phyloP scores from a whole-genome alignment of 2,113 vertebrate genomes.

The Microtus ochrogaster region DNA sequence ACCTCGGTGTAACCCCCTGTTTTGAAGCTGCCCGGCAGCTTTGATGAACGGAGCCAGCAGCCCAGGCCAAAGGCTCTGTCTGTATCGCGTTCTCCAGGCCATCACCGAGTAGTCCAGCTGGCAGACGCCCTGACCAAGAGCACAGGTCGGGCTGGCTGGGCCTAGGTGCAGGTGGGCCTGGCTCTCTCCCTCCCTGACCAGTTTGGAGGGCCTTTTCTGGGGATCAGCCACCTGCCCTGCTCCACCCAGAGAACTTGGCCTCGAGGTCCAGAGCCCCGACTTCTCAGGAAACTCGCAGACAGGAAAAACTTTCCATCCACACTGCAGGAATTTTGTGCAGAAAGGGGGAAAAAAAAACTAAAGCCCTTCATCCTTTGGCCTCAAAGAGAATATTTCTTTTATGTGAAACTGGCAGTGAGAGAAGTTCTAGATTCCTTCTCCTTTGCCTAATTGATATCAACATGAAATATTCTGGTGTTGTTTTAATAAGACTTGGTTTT shows the following conservation, averaged over 20 bases:
- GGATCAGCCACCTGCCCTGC: slow-evolving; percentile 68
- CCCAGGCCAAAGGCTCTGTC: slow-evolving; percentile 38
- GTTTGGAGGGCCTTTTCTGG: background rate
- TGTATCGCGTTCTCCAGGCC: slow-evolving; percentile 48
- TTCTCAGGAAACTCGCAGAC: slow-evolving; percentile 83
- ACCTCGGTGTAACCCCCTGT: slow-evolving; percentile 1
- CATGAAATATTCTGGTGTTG: slow-evolving; percentile 85
- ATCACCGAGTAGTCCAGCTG: background rate
- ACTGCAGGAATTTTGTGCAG: slow-evolving; percentile 81
- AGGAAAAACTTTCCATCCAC: slow-evolving; percentile 87
- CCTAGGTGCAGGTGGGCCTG: background rate
- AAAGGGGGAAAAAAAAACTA: slow-evolving; percentile 35
- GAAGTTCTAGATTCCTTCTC: slow-evolving; percentile 82
- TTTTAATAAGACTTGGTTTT: slow-evolving; percentile 88
- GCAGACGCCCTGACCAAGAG: background rate
- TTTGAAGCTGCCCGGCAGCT: slow-evolving; percentile 35
- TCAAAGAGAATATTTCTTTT: slow-evolving; percentile 86
- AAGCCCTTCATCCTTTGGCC: slow-evolving; percentile 84
- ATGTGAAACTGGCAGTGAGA: slow-evolving; percentile 83
- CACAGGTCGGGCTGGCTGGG: background rate
- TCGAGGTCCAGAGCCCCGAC: slow-evolving; percentile 37
- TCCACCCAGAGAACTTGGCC: slow-evolving; percentile 43
- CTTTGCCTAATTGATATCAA: slow-evolving; percentile 86
- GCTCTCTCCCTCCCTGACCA: background rate
- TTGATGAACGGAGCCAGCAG: slow-evolving; percentile 47